phyloP scores from a whole-genome alignment of 1,140 invertebrate genomes.

The Leptinotarsa undecemlineata region DNA sequence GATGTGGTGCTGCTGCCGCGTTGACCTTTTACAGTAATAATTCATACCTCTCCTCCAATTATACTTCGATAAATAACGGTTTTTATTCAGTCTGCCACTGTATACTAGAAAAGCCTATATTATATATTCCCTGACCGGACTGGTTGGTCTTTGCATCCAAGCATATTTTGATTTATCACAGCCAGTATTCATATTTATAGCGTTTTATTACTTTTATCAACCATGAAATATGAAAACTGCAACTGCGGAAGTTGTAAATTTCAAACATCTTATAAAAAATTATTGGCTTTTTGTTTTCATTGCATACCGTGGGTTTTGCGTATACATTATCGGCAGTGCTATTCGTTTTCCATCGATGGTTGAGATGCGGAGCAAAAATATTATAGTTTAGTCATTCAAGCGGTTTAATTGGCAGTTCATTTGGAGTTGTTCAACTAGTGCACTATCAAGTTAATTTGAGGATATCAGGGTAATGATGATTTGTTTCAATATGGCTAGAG shows the following conservation, averaged over 20 bases:
- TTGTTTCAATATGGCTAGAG: no score
- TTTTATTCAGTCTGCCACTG: slow-evolving; percentile 1
- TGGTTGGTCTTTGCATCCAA: slow-evolving; percentile 10
- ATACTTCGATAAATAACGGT: slow-evolving; percentile 1
- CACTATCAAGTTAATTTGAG: no score
- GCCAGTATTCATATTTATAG: slow-evolving; percentile 19
- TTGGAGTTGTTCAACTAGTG: no score
- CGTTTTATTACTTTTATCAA: slow-evolving; percentile 20
- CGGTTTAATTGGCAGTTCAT: no score
- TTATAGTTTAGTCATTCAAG: background rate
- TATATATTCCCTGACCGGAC: background rate
- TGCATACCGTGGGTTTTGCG: background rate
- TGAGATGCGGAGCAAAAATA: background rate
- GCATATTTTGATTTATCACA: slow-evolving; percentile 13
- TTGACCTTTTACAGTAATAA: background rate
- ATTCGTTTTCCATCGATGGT: background rate
- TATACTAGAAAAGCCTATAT: slow-evolving; percentile 1
- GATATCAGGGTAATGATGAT: no score
- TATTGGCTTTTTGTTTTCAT: background rate
- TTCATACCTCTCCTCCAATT: background rate
- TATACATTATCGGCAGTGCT: background rate
- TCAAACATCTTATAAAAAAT: background rate
- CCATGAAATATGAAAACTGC: slow-evolving; percentile 12
- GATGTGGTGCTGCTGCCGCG: background rate
- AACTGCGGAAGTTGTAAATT: slow-evolving; percentile 16